Conservation (phyloP, 2,113 vertebrate species). For the Eidolon helvum region DNA sequence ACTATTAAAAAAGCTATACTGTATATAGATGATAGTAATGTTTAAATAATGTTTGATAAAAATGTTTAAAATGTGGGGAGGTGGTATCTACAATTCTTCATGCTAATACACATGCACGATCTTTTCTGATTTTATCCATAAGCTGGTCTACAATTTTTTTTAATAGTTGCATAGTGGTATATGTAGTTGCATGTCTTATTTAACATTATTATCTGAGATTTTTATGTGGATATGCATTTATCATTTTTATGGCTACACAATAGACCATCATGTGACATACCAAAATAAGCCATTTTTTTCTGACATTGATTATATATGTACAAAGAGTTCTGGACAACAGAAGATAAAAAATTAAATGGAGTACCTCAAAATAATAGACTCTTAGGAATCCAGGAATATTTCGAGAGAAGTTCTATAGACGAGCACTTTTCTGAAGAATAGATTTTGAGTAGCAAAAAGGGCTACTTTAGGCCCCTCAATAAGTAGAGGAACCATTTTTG, state of each 20-base stretch:
- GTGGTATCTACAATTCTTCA: not conserved
- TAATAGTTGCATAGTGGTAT: not conserved
- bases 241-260: not conserved
- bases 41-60: not conserved
- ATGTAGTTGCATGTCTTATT: not conserved
- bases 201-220: not conserved
- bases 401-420: not conserved
- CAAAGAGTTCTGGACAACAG: not conserved
- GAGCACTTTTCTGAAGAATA: not conserved
- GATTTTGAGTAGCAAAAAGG: no score
- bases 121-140: not conserved
- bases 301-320: not conserved
- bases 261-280: not conserved
- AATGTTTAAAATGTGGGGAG: not conserved
- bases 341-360: not conserved
- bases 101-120: not conserved
- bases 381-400: not conserved
- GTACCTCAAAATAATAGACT: not conserved
- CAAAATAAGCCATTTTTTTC: not conserved
- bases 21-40: not conserved
- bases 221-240: not conserved
- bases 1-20: not conserved
- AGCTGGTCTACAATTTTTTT: not conserved
- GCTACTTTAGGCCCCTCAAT: fast-evolving
- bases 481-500: not conserved